A percentile compares a stretch with the other conserved stretches of the same genome.
These are phyloP conservation scores for Dreissena rostriformis DNA, from an alignment of 1,140 invertebrate species.

Conservation along the genomic window DNA sequence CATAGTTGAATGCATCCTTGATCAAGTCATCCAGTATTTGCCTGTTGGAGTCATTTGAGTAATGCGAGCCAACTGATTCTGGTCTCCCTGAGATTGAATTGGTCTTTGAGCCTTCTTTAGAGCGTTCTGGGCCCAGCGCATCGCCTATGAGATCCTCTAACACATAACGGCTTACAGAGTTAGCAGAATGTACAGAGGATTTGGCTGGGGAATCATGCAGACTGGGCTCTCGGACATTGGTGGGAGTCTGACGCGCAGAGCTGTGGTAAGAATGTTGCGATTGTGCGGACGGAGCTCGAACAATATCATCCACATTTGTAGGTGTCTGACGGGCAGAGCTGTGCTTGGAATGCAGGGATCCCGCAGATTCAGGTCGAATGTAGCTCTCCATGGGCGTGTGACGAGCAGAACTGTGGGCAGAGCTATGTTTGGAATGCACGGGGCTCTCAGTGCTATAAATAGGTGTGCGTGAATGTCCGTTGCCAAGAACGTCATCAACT, in stretches of 20 bases:
- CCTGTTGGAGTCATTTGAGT: constrained; percentile 34
- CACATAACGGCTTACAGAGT: constrained; percentile 50
- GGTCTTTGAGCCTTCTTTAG: constrained; percentile 22
- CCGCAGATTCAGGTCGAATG: constrained; percentile 21
- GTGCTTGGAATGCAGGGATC: constrained; percentile 22
- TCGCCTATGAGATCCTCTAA: constrained; percentile 55
- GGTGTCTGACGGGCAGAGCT: constrained; percentile 52
- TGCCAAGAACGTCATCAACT: constrained; percentile 49
- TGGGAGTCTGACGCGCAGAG: constrained; percentile 57
- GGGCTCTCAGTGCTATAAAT: constrained; percentile 50
- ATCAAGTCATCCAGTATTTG: constrained; percentile 28
- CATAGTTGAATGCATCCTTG: constrained; percentile 23
- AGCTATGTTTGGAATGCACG: constrained; percentile 49
- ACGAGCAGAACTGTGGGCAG: constrained; percentile 29
- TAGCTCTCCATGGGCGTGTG: constrained; percentile 45
- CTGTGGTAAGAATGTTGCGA: neutral
- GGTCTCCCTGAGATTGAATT: constrained; percentile 18
- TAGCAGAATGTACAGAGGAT: constrained; percentile 41
- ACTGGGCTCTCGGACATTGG: constrained; percentile 54
- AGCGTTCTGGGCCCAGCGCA: constrained; percentile 16
- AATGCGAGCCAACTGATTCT: constrained; percentile 35
- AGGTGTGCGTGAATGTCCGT: constrained; percentile 48
- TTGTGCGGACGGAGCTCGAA: neutral
- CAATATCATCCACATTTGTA: constrained; percentile 1
- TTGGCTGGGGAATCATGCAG: constrained; percentile 42